Base-by-base conservation (phyloP, 2,888 invertebrate species). In the Andricus quercusramuli region DNA sequence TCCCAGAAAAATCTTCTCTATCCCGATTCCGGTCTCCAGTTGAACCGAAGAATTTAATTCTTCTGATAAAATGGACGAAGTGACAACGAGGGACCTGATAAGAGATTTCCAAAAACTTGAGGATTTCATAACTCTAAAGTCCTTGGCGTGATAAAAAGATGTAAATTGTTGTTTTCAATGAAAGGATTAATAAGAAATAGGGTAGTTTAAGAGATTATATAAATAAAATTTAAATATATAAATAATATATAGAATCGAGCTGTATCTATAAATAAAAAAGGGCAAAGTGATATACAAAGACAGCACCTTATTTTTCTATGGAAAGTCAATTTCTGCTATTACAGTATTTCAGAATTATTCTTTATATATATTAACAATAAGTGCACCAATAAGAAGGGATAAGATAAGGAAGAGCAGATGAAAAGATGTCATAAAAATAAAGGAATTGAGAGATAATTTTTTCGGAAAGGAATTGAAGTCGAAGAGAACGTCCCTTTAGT, bases 291-390 rank as follows among this genome's bases (percentile, higher is more conserved):
- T 74, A 74, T 74, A 29, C 25, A 74, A n/a, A 32, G 32, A 56
- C 51, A 77, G 22, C 32, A 77, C 56, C 4, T 77, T 77, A 77
- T 77, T 79, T 68, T 74, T 68, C 68, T 68, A 70, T 70, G 77
- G 74, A 59, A 74, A 13, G 29, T 80, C 64, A 44, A 76, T 62
- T 64, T 79, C 77, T 78, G 74, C 65, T 78, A 67, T 77, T 41
- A 65, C 25, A 62, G 64, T 62, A 77, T 77, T 74, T 77, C 59
- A 77, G 62, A 77, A 64, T 64, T 77, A 77, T 77, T 77, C 77
- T 77, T 64, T 62, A 77, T 64, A 77, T 77, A 62, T 64, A 62
- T 41, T 67, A 67, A 67, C n/a, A 20, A 41, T 32, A 56, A 62
- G 59, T 56, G 41, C 41, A 77, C 44, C 62, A 64, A 25, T 77